phyloP scores from a whole-genome alignment of 2,797 vertebrate species.

The Tapirus indicus region DNA sequence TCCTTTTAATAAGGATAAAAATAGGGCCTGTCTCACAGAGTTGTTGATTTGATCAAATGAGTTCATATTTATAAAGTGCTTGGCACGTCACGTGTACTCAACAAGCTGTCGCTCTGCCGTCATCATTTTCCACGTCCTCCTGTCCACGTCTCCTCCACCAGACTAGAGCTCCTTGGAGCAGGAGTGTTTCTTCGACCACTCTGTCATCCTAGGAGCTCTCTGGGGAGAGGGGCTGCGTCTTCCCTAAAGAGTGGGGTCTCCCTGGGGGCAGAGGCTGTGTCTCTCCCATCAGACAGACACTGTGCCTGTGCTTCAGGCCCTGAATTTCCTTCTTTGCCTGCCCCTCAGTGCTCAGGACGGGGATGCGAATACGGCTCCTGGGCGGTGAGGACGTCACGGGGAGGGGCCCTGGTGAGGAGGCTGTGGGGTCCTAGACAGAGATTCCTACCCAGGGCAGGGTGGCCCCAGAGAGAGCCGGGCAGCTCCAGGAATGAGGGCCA shows the following conservation, averaged over 20 bases:
- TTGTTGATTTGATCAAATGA: background rate
- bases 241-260: background rate
- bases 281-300: background rate
- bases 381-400: background rate
- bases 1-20: conserved; percentile 26
- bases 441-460: background rate
- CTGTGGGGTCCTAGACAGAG: background rate
- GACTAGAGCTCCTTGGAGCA: background rate
- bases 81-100: background rate
- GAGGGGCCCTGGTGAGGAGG: background rate
- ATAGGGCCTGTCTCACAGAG: background rate
- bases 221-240: background rate
- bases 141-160: background rate
- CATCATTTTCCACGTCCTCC: background rate
- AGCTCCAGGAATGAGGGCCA: background rate
- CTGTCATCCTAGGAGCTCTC: background rate
- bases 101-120: background rate
- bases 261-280: background rate
- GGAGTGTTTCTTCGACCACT: background rate
- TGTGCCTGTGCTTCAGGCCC: background rate
- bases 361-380: background rate
- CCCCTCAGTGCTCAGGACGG: background rate
- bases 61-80: background rate
- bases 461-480: background rate
- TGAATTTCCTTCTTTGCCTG: background rate